A percentile compares a stretch with the other conserved stretches of the same genome.
These are phyloP conservation scores for Rhingia rostrata DNA, from an alignment of 2,888 invertebrate species.

Conservation along the genomic window DNA sequence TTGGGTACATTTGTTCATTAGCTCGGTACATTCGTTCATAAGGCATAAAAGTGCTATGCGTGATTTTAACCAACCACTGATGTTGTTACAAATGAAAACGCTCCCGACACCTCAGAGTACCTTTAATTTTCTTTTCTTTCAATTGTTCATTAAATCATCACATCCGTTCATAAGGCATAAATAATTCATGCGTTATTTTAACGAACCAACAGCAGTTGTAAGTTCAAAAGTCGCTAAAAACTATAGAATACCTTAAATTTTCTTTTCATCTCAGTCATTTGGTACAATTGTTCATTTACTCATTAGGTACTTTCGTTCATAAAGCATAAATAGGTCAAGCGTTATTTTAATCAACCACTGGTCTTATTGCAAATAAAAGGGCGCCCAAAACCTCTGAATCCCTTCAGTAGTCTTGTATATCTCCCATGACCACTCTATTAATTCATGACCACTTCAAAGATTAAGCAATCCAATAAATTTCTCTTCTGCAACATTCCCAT, in stretches of 20 bases:
- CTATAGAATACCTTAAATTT: too few relatives aligned
- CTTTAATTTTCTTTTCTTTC: background rate
- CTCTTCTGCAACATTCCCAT: background rate
- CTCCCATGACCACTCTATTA: conserved; percentile 7
- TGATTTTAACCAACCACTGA: too few relatives aligned
- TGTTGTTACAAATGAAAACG: background rate
- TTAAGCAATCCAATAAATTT: conserved; percentile 49
- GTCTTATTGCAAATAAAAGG: background rate
- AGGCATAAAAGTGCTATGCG: too few relatives aligned
- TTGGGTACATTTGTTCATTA: background rate
- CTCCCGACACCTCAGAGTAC: background rate
- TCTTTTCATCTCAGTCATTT: too few relatives aligned
- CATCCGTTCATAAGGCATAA: too few relatives aligned
- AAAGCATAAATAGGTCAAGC: background rate
- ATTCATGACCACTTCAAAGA: background rate
- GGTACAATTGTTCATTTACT: background rate
- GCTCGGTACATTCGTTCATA: background rate
- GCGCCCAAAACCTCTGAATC: background rate
- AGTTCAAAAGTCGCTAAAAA: too few relatives aligned
- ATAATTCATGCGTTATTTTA: too few relatives aligned
- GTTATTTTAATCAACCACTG: too few relatives aligned
- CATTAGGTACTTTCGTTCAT: background rate
- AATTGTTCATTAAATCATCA: too few relatives aligned
- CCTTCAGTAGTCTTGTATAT: too few relatives aligned
- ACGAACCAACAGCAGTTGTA: too few relatives aligned